Evolutionary conservation across 2,797 vertebrate genomes (phyloP).

Genomic region (Remorina albescens): DNA sequence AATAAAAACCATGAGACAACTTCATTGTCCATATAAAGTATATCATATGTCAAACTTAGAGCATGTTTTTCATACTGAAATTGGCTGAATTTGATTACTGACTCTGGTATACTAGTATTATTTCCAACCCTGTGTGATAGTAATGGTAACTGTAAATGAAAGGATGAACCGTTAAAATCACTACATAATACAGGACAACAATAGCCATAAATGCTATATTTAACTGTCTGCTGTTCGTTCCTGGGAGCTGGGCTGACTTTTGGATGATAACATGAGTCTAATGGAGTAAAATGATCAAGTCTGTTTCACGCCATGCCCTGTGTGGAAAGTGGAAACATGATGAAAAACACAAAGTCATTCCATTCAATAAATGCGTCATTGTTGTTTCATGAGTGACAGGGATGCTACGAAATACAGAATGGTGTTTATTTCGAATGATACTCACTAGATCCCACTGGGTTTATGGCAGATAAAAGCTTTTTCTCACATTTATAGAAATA

Average conservation of each 20-base stretch:
- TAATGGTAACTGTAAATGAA: not conserved
- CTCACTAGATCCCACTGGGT: constrained; percentile 51
- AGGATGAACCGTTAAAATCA: constrained; percentile 1
- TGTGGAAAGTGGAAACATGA: constrained; percentile 67
- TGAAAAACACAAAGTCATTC: constrained; percentile 65
- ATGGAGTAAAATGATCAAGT: constrained; percentile 15
- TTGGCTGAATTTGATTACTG: not conserved
- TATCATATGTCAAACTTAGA: constrained; percentile 2
- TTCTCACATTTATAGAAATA: not conserved
- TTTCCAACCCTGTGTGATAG: not conserved
- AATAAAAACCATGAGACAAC: not conserved
- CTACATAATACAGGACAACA: not conserved
- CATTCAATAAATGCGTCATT: constrained; percentile 52
- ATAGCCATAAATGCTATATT: not conserved
- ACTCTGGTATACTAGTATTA: not conserved
- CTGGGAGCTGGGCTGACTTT: constrained; percentile 19
- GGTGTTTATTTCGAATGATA: constrained; percentile 55
- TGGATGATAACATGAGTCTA: constrained; percentile 38
- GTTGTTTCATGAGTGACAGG: constrained; percentile 54
- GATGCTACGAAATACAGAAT: constrained; percentile 45
- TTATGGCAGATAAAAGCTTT: constrained; percentile 41
- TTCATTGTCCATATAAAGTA: constrained; percentile 12
- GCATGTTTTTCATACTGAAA: not conserved
- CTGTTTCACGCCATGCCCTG: constrained; percentile 43
- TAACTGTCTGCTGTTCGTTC: not conserved